A percentile compares a stretch with the other conserved stretches of the same genome.
Evolutionary conservation across 1,140 invertebrate species (phyloP).

Genomic region (Drosophila takahashii): DNA sequence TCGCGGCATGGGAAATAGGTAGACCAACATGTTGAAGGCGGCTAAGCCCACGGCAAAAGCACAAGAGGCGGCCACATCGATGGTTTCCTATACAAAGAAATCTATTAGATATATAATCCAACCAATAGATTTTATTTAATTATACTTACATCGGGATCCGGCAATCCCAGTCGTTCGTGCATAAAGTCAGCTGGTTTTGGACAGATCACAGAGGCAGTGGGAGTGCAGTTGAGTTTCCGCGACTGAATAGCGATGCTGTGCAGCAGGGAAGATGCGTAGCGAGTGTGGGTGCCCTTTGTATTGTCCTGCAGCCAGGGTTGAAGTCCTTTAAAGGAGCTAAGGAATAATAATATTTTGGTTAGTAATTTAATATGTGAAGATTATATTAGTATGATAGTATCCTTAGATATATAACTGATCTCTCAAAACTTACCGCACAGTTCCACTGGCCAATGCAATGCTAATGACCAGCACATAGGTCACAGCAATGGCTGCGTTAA

Average conservation of each 20-base stretch:
- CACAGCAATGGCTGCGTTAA: constrained; percentile 91
- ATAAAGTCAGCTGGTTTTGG: constrained; percentile 80
- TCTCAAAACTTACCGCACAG: constrained; percentile 88
- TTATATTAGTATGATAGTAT: too few species aligned
- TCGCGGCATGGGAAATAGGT: constrained; percentile 93
- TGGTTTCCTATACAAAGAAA: constrained; percentile 74
- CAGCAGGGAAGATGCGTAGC: constrained; percentile 91
- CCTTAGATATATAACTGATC: background rate
- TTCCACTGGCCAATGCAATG: constrained; percentile 91
- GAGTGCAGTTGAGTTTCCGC: constrained; percentile 74
- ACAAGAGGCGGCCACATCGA: constrained; percentile 91
- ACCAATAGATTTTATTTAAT: too few species aligned
- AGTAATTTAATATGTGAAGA: background rate
- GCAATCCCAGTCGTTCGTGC: constrained; percentile 77
- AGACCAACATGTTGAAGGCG: constrained; percentile 93
- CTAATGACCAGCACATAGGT: constrained; percentile 91
- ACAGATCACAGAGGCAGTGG: constrained; percentile 79
- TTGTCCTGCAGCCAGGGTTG: constrained; percentile 92
- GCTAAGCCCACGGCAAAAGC: constrained; percentile 93
- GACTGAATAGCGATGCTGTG: constrained; percentile 88
- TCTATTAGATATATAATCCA: background rate
- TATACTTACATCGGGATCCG: constrained; percentile 84
- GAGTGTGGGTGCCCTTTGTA: constrained; percentile 91
- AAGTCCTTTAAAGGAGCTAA: constrained; percentile 88
- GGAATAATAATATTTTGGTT: background rate